Evolutionary conservation across 2,888 invertebrate genomes (phyloP), one percentile per base, ranked within the genome.

Genomic region (Apodemia zela): DNA sequence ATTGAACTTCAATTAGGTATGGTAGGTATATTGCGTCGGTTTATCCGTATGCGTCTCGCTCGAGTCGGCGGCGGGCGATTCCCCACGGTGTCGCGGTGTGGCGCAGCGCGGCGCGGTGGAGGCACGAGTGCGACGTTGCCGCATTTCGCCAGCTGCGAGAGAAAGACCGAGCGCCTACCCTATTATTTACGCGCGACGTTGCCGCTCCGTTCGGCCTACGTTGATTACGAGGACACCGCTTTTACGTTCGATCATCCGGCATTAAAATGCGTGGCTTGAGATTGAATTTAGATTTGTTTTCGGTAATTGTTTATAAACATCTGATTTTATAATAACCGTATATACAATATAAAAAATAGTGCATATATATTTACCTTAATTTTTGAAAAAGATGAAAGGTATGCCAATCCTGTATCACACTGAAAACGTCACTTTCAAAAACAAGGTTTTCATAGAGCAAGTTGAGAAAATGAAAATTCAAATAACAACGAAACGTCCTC

Each of bases 201-300:
- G 91, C 89, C 91, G 78, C 74, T 69, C 79, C 86, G 87, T 74
- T 72, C 85, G 85, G 87, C 89, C 89, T 90, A 91, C 90, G 90
- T 90, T 90, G 87, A 90, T 90, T 91, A 90, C 90, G 90, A 91
- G 90, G 90, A 91, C 90, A 90, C 87, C 85, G 89, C 87, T 89
- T 89, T 89, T 89, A 90, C 89, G 90, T 90, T 88, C 81, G 80
- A 89, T 88, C 84, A 86, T 85, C 83, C 87, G 85, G 81, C 78
- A 79, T 76, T 77, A 78, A 80, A 80, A 81, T 78, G 73, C 68
- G 73, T 69, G 75, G 78, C 75, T 85, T 75, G 73, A 70, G 73
- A 35, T 35, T 59, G 58, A 59, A 59, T 25, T 45, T 42, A 18
- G 33, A 42, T 25, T 35, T 13, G 15, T 35, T 47, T 49, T 63